Percentiles rank a stretch among this genome's conserved stretches.
These are phyloP conservation scores for Heterotis niloticus DNA, from an alignment of 2,113 vertebrate species.

Conservation along the genomic window DNA sequence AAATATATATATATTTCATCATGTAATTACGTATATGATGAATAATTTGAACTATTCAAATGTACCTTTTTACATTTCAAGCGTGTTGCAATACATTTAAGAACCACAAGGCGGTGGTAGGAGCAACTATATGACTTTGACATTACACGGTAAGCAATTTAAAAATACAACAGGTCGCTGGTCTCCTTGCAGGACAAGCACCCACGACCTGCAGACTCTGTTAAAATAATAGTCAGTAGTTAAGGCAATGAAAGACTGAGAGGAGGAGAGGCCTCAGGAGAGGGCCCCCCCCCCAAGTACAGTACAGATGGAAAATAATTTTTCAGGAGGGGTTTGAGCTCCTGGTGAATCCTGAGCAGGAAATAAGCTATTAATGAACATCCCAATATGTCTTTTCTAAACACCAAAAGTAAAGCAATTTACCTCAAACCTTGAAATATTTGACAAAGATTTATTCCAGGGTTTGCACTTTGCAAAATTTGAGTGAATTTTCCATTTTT, in stretches of 20 bases:
- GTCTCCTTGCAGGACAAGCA: no score
- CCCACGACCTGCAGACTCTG: no score
- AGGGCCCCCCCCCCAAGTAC: constrained; percentile 13
- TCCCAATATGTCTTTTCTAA: constrained; percentile 12
- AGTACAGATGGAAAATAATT: constrained; percentile 48
- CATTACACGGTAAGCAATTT: no score
- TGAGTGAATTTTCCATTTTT: background rate
- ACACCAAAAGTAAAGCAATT: background rate
- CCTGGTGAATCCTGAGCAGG: constrained; percentile 49
- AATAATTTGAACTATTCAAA: no score
- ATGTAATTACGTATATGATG: no score
- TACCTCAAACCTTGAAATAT: background rate
- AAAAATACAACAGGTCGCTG: no score
- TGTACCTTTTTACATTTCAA: background rate
- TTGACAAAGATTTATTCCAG: background rate
- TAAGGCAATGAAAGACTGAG: background rate
- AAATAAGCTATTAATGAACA: constrained; percentile 56
- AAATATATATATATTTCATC: no score
- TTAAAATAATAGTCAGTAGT: no score
- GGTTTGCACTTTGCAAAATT: background rate
- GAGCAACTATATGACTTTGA: background rate
- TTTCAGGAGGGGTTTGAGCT: constrained; percentile 42
- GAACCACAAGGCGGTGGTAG: constrained; percentile 48
- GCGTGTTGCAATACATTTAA: no score
- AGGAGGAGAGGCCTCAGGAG: constrained; percentile 22